Percentiles rank a stretch among this genome's conserved stretches.
Conservation (phyloP, 2,888 invertebrate genomes). For the Sesamia inferens region DNA sequence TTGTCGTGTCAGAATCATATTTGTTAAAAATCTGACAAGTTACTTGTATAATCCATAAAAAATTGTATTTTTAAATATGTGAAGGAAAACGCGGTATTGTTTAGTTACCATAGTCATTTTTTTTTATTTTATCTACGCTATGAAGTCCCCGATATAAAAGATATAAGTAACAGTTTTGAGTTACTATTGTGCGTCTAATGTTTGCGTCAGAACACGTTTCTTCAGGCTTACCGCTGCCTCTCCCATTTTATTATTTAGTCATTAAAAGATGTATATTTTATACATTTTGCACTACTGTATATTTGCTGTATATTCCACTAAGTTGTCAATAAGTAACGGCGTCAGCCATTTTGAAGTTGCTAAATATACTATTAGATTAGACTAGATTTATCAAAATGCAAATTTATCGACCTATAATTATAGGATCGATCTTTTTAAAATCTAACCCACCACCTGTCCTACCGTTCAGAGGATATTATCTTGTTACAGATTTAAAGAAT, state of each 20-base stretch:
- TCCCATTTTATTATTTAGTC: conserved; percentile 45
- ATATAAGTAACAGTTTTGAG: background rate
- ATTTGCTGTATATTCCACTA: conserved; percentile 31
- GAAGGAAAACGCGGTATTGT: conserved; percentile 38
- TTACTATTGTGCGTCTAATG: background rate
- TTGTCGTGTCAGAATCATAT: conserved; percentile 49
- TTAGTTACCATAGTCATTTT: conserved; percentile 31
- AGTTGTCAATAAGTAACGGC: conserved; percentile 17
- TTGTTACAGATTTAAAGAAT: conserved; percentile 69
- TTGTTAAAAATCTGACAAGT: conserved; percentile 50
- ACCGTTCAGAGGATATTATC: conserved; percentile 78
- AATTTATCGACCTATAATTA: conserved; percentile 37
- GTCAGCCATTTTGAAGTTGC: conserved; percentile 28
- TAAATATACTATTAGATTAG: conserved; percentile 28
- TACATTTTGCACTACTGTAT: conserved; percentile 26
- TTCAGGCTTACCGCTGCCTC: conserved; percentile 30
- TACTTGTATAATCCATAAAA: conserved; percentile 26
- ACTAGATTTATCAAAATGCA: conserved; percentile 40
- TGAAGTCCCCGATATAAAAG: background rate
- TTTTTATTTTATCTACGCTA: background rate
- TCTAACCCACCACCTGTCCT: conserved; percentile 80
- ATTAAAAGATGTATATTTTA: conserved; percentile 48
- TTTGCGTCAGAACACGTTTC: conserved; percentile 7
- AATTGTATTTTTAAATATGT: conserved; percentile 32
- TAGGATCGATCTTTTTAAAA: conserved; percentile 43